These are phyloP conservation scores for Sphyrna mokarran DNA, from an alignment of 2,113 vertebrate genomes.

Conservation along the genomic window DNA sequence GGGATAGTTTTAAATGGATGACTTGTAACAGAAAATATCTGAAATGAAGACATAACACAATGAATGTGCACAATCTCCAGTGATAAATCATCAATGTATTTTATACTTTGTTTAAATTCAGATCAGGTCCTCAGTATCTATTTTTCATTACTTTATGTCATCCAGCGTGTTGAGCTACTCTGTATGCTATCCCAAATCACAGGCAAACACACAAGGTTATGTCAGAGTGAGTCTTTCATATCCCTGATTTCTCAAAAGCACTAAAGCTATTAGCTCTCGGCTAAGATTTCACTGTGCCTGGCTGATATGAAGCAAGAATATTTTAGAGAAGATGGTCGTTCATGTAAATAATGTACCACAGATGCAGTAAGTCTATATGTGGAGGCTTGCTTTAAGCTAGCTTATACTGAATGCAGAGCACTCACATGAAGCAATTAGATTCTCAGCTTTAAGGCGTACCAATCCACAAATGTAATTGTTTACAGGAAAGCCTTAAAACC, in stretches of 20 bases:
- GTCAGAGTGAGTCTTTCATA: not conserved
- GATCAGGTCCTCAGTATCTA: not conserved
- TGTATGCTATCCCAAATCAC: not conserved
- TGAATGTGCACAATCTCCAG: not conserved
- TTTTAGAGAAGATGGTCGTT: not conserved
- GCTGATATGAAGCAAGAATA: not conserved
- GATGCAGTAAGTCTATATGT: not conserved
- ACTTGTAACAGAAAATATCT: not conserved
- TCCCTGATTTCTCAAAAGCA: not conserved
- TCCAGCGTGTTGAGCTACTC: not conserved
- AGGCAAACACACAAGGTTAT: not conserved
- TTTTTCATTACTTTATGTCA: slow-evolving; percentile 1
- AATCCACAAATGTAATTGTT: not conserved
- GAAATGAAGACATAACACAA: not conserved
- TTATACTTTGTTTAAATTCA: not conserved
- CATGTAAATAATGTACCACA: not conserved
- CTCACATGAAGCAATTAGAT: not conserved
- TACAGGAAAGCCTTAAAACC: not conserved
- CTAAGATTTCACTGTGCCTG: not conserved
- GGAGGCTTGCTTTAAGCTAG: not conserved
- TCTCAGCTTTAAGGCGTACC: not conserved
- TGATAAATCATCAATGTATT: not conserved
- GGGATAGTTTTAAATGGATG: not conserved
- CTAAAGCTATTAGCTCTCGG: not conserved
- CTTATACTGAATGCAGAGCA: not conserved